Base-by-base conservation (phyloP, 1,140 invertebrate genomes). In the Episyrphus balteatus region DNA sequence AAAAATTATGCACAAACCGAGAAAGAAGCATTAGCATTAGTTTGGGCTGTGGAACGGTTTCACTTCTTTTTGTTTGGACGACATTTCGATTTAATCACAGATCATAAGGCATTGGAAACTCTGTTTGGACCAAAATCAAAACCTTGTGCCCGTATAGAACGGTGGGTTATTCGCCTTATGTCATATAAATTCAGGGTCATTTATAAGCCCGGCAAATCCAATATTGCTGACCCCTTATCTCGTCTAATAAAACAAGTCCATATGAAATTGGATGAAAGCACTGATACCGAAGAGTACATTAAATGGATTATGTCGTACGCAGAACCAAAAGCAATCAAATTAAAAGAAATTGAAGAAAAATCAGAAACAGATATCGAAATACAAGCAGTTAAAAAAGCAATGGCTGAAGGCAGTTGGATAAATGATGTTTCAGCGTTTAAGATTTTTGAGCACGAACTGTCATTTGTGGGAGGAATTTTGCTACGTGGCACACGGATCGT, bases 1-100 rank as follows among this genome's bases (percentile, higher is more conserved):
- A 9, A n/a, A 34, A 42, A 34, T 9, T 34, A 34, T 34, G 9
- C 9, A 10, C 33, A 34, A n/a, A 34, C 33, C 9, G n/a, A 34
- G 33, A 34, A 34, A 34, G 33, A 34, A 34, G 33, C 33, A 34
- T 34, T 34, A n/a, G 33, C 33, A 10, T 3, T 56, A 14, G 54
- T 58, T 26, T 58, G 55, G 57, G 47, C 53, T 34, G 19, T 59
- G 21, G 55, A 56, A 44, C 44, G 38, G 12, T 59, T 59, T 38
- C 47, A 51, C n/a, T 32, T 40, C 41, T 43, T 61, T 26, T 21
- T 53, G 13, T 51, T 38, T 44, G 70, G 70, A 13, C 48, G 44
- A 17, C 43, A 53, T 43, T 66, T 72, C 48, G 58, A 52, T 17
- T 40, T 69, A 14, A 44, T 58, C 12, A 71, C 66, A 0, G 68